These are phyloP conservation scores for Scrobipalpa atriplicella DNA, from an alignment of 2,888 invertebrate genomes.

Conservation along the genomic window DNA sequence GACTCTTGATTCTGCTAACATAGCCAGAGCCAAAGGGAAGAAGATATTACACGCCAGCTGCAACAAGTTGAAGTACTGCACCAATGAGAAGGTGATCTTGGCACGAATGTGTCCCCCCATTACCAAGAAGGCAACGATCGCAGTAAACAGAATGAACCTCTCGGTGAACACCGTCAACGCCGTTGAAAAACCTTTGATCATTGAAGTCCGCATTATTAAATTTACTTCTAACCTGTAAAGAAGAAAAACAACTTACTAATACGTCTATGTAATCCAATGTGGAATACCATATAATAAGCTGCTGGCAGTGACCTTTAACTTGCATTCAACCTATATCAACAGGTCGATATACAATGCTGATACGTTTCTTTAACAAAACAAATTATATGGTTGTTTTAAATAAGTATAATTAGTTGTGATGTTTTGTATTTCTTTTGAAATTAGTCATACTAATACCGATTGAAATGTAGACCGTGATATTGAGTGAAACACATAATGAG, in stretches of 20 bases:
- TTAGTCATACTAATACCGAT: too few relatives aligned
- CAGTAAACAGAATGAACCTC: slow-evolving; percentile 91
- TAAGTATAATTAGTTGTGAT: slow-evolving; percentile 10
- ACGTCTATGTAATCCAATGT: too few relatives aligned
- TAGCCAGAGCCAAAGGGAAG: slow-evolving; percentile 84
- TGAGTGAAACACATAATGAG: too few relatives aligned
- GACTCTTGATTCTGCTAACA: slow-evolving; percentile 84
- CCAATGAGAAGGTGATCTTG: slow-evolving; percentile 88
- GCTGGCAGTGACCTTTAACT: not conserved
- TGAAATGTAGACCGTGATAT: too few relatives aligned
- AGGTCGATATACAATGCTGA: not conserved
- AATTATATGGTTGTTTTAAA: not conserved
- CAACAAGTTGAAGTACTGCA: slow-evolving; percentile 89
- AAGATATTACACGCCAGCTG: slow-evolving; percentile 86
- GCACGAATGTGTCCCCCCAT: slow-evolving; percentile 83
- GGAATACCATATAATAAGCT: not conserved
- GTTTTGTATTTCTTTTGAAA: not conserved
- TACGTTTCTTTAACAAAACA: not conserved
- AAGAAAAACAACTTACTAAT: not conserved
- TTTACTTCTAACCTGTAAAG: slow-evolving; percentile 86
- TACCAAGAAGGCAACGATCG: slow-evolving; percentile 89
- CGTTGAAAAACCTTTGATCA: slow-evolving; percentile 85
- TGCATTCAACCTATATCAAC: not conserved
- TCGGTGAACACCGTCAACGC: slow-evolving; percentile 91
- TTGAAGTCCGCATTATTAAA: slow-evolving; percentile 84